These are phyloP conservation scores for Astyanax mexicanus DNA, from an alignment of 2,797 vertebrate genomes.

Conservation along the genomic window DNA sequence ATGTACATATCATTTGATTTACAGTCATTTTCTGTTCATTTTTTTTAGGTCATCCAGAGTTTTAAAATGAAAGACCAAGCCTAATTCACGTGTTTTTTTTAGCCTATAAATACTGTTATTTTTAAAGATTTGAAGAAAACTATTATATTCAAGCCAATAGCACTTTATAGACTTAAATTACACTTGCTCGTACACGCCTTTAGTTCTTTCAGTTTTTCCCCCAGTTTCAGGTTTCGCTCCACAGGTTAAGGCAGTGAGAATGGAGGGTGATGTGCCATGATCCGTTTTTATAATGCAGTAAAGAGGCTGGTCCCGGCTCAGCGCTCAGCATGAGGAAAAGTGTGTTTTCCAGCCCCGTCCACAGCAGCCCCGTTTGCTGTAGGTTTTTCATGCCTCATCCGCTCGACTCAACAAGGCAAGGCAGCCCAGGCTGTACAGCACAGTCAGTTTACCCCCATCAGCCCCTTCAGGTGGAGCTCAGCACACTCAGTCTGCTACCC, in stretches of 20 bases:
- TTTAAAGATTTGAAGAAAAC: not conserved
- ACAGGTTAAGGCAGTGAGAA: conserved; percentile 16
- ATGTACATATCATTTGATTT: too few relatives aligned
- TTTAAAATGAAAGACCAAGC: not conserved
- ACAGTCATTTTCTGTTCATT: not conserved
- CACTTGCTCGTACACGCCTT: not conserved
- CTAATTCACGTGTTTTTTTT: not conserved
- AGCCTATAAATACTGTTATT: too few relatives aligned
- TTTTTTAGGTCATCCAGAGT: too few relatives aligned
- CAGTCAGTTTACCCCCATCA: conserved; percentile 15
- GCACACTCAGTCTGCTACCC: not conserved
- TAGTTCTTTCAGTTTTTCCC: not conserved
- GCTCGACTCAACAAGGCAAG: conserved; percentile 57
- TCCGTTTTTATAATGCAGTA: conserved; percentile 44
- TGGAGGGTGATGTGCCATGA: conserved; percentile 28
- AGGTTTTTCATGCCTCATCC: conserved; percentile 29
- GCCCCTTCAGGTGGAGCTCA: conserved; percentile 31
- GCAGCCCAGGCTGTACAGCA: conserved; percentile 46
- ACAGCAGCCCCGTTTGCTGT: conserved; percentile 5
- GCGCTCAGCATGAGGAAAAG: conserved; percentile 42
- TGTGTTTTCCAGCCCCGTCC: conserved; percentile 49
- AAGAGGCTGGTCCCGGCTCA: conserved; percentile 46
- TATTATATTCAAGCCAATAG: not conserved
- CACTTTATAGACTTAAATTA: not conserved
- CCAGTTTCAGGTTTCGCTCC: not conserved